These are phyloP conservation scores for Myodes glareolus DNA, from an alignment of 2,113 vertebrate genomes.

Conservation along the genomic window DNA sequence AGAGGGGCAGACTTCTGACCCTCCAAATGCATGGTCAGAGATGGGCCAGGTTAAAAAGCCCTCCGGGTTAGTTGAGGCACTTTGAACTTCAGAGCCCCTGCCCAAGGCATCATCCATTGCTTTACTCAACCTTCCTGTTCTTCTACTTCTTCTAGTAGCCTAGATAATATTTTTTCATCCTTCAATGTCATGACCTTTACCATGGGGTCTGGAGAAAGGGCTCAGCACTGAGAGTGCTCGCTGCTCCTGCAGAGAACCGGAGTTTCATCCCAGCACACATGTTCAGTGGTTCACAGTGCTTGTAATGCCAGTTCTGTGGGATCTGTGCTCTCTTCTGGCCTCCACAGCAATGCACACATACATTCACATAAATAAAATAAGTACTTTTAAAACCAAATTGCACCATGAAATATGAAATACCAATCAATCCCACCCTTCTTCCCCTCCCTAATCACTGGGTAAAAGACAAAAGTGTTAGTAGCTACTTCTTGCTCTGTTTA, in stretches of 20 bases:
- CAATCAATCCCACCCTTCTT: background rate
- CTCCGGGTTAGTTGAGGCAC: background rate
- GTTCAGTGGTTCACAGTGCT: background rate
- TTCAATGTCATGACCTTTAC: background rate
- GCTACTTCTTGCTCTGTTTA: slow-evolving; percentile 34
- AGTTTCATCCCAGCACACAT: background rate
- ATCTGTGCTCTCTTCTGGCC: background rate
- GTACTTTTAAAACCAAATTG: background rate
- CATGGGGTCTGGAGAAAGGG: background rate
- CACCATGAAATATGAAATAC: background rate
- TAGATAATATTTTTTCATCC: background rate
- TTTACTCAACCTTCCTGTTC: background rate
- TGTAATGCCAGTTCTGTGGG: background rate
- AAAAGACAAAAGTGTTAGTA: slow-evolving; percentile 7
- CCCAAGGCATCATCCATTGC: background rate
- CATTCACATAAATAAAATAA: background rate
- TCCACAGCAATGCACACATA: background rate
- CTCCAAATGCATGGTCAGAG: background rate
- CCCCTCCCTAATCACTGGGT: background rate
- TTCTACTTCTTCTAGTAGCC: slow-evolving; percentile 39
- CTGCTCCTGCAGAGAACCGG: background rate
- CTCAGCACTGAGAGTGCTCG: background rate
- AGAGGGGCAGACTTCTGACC: background rate
- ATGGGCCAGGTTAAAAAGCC: background rate
- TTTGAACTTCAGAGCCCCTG: background rate